Evolutionary conservation across 2,113 vertebrate species (phyloP), one percentile per base, ranked within the genome.

Genomic region (Rhinoptilus africanus): DNA sequence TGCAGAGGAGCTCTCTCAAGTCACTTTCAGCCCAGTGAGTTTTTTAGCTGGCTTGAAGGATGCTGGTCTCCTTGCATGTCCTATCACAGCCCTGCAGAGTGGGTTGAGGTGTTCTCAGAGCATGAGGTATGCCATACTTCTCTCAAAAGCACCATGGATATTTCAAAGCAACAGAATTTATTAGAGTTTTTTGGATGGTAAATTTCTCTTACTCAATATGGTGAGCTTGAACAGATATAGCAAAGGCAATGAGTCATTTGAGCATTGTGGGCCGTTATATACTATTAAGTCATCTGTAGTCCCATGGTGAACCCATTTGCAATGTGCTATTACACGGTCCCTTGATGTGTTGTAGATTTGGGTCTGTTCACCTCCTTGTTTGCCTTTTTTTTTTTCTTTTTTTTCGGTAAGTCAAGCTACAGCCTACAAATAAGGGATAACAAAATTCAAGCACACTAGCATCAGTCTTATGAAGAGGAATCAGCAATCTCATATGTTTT

Each of bases 221-320:
- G 83, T 75, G 60, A 93, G 60, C n/a, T 89, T 89, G 60, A 94
- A 92, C 85, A 94, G 86, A 92, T 92, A 96, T 30, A 94, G 95
- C 76, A 94, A 84, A 94, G 66, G 92, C 73, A 92, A 37, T 93
- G 95, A 95, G 83, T 95, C 92, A 96, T 80, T 91, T 48, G 47
- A 75, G 86, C 56, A 59, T 5, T 89, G 91, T 91, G 88, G 91
- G 92, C 66, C 4, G 2, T 68, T 95, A 34, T n/a, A 82, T 26
- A 39, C 53, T 89, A 89, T 87, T 89, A 96, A 95, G 77, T 93
- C 80, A 91, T 93, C 80, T 89, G 32, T 77, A 91, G 76, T 85
- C 43, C 66, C 71, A 79, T 62, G 35, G 66, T 87, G 84, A 97
- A 68, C 43, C 41, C 73, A 85, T 89, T 93, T 93, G 48, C 39